A percentile compares a stretch with the other conserved stretches of the same genome.
Conservation (phyloP, 2,113 vertebrate species). For the Camelus dromedarius region DNA sequence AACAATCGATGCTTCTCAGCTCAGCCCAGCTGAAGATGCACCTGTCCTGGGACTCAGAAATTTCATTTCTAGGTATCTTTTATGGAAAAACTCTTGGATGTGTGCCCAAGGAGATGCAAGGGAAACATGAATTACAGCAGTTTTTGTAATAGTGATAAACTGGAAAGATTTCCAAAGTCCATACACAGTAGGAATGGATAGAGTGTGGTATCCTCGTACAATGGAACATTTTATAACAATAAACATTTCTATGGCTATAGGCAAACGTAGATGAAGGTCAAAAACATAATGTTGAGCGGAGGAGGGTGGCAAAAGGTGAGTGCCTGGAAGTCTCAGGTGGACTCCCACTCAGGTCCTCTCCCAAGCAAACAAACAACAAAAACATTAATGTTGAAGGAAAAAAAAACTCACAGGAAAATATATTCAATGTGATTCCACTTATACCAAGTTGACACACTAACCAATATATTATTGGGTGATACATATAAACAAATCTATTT, state of each 20-base stretch:
- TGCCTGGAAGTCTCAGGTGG: background rate
- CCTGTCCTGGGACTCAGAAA: background rate
- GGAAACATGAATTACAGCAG: background rate
- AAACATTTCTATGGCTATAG: background rate
- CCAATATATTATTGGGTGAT: background rate
- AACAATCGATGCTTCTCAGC: background rate
- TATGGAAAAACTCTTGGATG: background rate
- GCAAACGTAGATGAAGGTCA: background rate
- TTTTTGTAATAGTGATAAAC: constrained; percentile 4
- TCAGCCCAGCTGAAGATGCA: background rate
- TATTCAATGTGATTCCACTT: background rate
- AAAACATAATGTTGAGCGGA: background rate
- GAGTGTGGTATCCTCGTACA: background rate
- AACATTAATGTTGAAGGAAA: background rate
- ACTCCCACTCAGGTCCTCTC: background rate
- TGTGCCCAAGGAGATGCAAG: background rate
- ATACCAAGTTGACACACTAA: constrained; percentile 9
- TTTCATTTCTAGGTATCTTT: background rate
- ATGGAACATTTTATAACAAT: background rate
- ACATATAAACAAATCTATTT: constrained; percentile 6
- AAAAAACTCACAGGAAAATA: background rate
- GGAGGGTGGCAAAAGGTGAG: background rate
- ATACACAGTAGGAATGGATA: background rate
- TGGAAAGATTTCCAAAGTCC: background rate
- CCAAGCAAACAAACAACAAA: background rate